Conservation (phyloP, 2,888 invertebrate genomes). For the Philaethria dido region DNA sequence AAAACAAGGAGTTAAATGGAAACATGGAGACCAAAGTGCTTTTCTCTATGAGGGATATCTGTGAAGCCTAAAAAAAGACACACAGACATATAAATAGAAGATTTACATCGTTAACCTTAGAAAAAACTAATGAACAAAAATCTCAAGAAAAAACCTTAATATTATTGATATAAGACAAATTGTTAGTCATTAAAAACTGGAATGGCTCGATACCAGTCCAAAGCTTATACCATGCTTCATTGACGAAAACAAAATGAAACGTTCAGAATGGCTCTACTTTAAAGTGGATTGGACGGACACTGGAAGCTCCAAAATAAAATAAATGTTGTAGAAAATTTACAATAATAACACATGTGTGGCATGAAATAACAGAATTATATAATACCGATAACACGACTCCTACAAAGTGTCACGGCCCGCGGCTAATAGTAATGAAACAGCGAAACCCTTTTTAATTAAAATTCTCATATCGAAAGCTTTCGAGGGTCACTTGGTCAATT, state of each 20-base stretch:
- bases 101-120: too few species aligned
- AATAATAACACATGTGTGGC: not conserved
- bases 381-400: conserved; percentile 8
- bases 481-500: conserved; percentile 27
- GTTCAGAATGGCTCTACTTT: not conserved
- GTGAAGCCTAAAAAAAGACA: too few species aligned
- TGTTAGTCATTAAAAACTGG: too few species aligned
- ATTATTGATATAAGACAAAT: too few species aligned
- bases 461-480: conserved; percentile 26
- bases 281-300: not conserved
- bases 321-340: not conserved
- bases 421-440: conserved; percentile 16
- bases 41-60: too few species aligned
- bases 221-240: not conserved
- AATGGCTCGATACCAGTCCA: too few species aligned
- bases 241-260: not conserved
- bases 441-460: conserved; percentile 32
- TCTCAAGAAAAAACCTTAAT: too few species aligned
- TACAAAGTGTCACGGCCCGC: conserved; percentile 7
- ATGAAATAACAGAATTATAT: conserved; percentile 3
- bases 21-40: too few species aligned
- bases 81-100: too few species aligned
- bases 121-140: too few species aligned
- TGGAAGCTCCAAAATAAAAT: too few species aligned
- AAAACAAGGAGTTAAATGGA: too few species aligned